Evolutionary conservation across 2,113 vertebrate genomes (phyloP).

Genomic region (Microcebus ravelobensis): DNA sequence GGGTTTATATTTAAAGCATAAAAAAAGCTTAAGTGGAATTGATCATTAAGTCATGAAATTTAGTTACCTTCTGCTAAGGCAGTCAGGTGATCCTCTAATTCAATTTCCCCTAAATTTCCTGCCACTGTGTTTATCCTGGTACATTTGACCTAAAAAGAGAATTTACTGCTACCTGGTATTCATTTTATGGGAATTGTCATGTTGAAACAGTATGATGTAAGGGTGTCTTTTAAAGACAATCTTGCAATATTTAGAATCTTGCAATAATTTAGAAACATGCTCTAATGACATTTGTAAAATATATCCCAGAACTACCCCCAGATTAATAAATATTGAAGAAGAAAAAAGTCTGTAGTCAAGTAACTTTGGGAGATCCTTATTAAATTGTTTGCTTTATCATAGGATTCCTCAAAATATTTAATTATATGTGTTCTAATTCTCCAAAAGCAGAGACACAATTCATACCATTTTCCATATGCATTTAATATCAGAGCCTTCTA

Average conservation of each 20-base stretch:
- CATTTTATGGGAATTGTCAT: slow-evolving; percentile 48
- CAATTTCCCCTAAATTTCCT: slow-evolving; percentile 60
- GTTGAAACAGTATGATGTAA: neutral
- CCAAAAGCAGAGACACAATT: neutral
- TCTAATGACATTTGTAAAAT: neutral
- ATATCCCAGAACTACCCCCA: neutral
- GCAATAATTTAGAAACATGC: neutral
- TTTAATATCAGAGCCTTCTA: neutral
- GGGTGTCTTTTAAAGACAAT: slow-evolving; percentile 33
- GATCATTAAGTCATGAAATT: slow-evolving; percentile 62
- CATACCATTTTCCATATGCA: neutral
- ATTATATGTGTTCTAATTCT: neutral
- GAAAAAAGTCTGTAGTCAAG: neutral
- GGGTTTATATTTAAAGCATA: slow-evolving; percentile 69
- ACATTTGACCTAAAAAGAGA: slow-evolving; percentile 3
- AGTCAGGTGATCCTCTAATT: slow-evolving; percentile 64
- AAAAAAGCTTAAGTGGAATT: slow-evolving; percentile 45
- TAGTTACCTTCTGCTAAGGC: slow-evolving; percentile 62
- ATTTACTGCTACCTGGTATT: slow-evolving; percentile 9
- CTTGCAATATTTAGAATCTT: neutral
- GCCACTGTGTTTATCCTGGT: slow-evolving; percentile 37
- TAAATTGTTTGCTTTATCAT: neutral
- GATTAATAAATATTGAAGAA: neutral
- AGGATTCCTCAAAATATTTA: neutral
- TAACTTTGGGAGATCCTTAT: neutral